Percentiles rank a stretch among this genome's conserved stretches.
Evolutionary conservation across 1,140 invertebrate species (phyloP).

Genomic region (Pantala flavescens): DNA sequence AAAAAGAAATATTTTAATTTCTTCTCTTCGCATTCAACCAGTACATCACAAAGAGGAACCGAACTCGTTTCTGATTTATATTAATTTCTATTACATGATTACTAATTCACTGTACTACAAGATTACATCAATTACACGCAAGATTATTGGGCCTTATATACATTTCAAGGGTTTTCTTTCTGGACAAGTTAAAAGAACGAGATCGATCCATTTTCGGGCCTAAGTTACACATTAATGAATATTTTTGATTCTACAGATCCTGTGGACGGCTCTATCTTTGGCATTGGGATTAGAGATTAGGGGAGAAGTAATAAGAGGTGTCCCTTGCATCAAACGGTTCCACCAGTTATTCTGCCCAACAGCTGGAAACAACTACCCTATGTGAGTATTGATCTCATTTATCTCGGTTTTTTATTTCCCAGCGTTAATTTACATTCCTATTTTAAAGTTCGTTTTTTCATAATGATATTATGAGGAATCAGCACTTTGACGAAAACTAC

Average conservation of each 20-base stretch:
- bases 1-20: no score
- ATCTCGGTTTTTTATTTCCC: neutral
- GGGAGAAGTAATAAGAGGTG: conserved; percentile 71
- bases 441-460: conserved; percentile 7
- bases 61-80: no score
- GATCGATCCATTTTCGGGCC: no score
- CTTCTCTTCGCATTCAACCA: no score
- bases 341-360: conserved; percentile 85
- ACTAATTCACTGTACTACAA: no score
- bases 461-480: neutral
- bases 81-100: no score
- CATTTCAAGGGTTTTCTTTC: neutral
- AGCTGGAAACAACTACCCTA: conserved; percentile 77
- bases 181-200: neutral
- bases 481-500: neutral
- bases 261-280: conserved; percentile 78
- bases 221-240: no score
- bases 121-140: no score
- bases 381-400: conserved; percentile 49
- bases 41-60: no score
- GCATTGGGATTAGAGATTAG: conserved; percentile 72
- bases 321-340: conserved; percentile 76
- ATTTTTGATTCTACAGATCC: conserved; percentile 45
- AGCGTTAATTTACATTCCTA: no score
- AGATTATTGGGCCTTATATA: no score